Base-by-base conservation (phyloP, 2,888 invertebrate species). In the Athalia rosae region DNA sequence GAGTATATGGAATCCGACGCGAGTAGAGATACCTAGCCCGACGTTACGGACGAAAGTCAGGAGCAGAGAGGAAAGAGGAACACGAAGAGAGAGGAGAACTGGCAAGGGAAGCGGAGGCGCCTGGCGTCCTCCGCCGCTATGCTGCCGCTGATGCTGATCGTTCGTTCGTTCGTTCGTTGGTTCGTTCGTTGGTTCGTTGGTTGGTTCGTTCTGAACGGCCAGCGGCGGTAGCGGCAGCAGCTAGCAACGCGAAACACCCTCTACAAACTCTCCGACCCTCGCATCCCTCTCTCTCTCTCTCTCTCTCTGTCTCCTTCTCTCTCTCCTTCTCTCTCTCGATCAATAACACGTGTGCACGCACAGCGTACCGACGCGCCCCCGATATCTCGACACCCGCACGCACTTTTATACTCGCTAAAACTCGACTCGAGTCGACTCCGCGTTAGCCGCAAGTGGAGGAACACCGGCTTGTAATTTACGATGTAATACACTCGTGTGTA, bases 321-420 rank as follows among this genome's bases (percentile, higher is more conserved):
- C 28, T 59, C 77, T 59, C 15, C 13, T 69, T 59, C 79, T 77
- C 77, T 69, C 82, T 80, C 83, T 83, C 88, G 89, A 89, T 89
- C 88, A 89, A 89, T 89, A 89, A 86, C 88, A 89, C 89, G 89
- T 88, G 87, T 87, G 87, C 84, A 86, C 87, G 88, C 87, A 87
- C 87, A 45, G 53, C 76, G 64, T 11, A 43, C 69, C 50, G 58
- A 63, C 64, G 59, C 77, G 6, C 3, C 50, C 13, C 11, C 69
- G 43, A 59, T 8, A 9, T 45, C n/a, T 9, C 64, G n/a, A 9
- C 64, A 48, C 69, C 41, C 53, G 50, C 43, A 69, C 53, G 69
- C 56, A 76, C 45, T 28, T 28, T 28, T 28, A 28, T 28, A 28
- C 28, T 28, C 28, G 28, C 28, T 28, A 28, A 28, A 28, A 28